These are phyloP conservation scores for Ammodramus savannarum DNA, from an alignment of 2,113 vertebrate species.

Conservation along the genomic window DNA sequence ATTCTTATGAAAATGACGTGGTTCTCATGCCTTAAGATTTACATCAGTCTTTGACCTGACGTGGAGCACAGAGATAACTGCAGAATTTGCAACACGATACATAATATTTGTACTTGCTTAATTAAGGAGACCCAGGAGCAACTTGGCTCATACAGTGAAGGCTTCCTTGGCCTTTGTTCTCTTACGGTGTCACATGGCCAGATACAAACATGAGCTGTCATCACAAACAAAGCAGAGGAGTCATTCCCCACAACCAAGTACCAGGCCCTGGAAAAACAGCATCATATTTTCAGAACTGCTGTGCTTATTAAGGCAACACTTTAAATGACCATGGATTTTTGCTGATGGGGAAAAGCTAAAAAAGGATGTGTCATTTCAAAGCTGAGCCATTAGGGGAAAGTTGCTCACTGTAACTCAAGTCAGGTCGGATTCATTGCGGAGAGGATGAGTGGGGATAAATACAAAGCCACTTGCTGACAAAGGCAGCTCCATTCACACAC, in stretches of 20 bases:
- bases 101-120: not conserved
- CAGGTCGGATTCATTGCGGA: accelerated
- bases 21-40: not conserved
- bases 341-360: not conserved
- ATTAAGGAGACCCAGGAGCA: not conserved
- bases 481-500: not conserved
- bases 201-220: not conserved
- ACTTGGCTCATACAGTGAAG: not conserved
- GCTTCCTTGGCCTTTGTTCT: slow-evolving; percentile 3
- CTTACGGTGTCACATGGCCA: not conserved
- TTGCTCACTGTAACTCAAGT: not conserved
- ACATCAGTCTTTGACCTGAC: not conserved
- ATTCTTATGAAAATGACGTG: not conserved
- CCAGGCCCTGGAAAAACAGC: not conserved
- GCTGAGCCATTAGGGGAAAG: not conserved
- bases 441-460: not conserved
- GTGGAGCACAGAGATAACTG: not conserved
- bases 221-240: not conserved
- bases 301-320: not conserved
- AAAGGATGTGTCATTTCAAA: not conserved
- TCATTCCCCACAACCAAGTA: not conserved
- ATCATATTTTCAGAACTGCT: not conserved
- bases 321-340: not conserved
- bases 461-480: not conserved
- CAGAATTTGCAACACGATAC: not conserved